Evolutionary conservation across 1,140 invertebrate genomes (phyloP).

Genomic region (Bombus picipes): DNA sequence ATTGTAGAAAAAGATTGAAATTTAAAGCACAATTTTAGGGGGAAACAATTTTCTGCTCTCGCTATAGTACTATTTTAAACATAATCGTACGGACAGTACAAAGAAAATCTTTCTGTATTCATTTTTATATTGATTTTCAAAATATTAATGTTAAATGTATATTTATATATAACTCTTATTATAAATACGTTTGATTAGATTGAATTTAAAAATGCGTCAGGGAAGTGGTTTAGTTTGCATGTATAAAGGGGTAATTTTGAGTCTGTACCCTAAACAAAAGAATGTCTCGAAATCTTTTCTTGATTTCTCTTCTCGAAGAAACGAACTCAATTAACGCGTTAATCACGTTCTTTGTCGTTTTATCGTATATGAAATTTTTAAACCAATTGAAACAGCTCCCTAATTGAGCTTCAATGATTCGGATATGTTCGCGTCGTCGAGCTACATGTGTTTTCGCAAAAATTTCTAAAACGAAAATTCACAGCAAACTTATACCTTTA

Average conservation of each 20-base stretch:
- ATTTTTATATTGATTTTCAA: not conserved
- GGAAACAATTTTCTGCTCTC: too few species aligned
- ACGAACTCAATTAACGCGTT: not conserved
- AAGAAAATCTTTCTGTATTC: not conserved
- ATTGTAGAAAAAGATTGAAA: not conserved
- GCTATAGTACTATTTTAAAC: not conserved
- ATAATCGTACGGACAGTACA: not conserved
- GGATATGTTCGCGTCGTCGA: not conserved
- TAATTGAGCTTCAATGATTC: not conserved
- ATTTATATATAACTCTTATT: not conserved
- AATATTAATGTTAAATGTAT: not conserved
- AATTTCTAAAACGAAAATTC: not conserved
- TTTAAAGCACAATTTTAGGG: not conserved
- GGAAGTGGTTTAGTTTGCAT: constrained; percentile 25
- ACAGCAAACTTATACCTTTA: not conserved
- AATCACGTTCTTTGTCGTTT: not conserved
- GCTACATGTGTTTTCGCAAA: not conserved
- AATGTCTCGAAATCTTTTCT: constrained; percentile 2
- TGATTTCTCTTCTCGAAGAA: not conserved
- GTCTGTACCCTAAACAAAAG: not conserved
- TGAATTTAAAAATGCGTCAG: not conserved
- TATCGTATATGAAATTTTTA: not conserved
- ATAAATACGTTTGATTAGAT: not conserved
- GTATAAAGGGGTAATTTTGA: constrained; percentile 16
- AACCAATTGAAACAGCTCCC: not conserved